phyloP scores from a whole-genome alignment of 2,797 vertebrate genomes.

The Siniperca scherzeri region DNA sequence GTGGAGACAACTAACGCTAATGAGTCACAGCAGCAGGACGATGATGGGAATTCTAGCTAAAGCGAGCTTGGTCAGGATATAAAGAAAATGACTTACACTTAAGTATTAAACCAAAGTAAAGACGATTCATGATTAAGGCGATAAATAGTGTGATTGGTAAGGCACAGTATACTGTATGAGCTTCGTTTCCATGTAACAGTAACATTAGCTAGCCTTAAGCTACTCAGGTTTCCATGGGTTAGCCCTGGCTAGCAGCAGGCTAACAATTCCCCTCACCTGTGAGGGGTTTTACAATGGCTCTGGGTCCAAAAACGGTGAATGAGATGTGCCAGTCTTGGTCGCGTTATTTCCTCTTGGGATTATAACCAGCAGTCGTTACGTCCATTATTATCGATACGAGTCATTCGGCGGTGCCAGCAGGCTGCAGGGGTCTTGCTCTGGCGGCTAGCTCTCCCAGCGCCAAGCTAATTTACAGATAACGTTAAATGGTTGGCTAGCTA shows the following conservation, averaged over 20 bases:
- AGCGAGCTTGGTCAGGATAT: neutral
- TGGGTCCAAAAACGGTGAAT: constrained; percentile 25
- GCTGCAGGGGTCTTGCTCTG: neutral
- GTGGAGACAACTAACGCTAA: constrained; percentile 21
- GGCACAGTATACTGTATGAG: neutral
- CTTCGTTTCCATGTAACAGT: neutral
- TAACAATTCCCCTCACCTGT: constrained; percentile 69
- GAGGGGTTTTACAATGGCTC: neutral
- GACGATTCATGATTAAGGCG: neutral
- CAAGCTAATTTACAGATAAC: constrained; percentile 42
- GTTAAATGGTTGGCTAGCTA: constrained; percentile 24
- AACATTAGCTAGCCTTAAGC: constrained; percentile 12
- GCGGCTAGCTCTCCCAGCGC: constrained; percentile 12
- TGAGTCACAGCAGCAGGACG: constrained; percentile 12
- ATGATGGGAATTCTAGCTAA: neutral
- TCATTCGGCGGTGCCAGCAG: constrained; percentile 2
- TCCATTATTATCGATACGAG: neutral
- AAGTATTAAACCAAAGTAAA: neutral
- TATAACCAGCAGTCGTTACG: neutral
- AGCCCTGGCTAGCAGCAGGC: constrained; percentile 50
- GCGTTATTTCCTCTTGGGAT: neutral
- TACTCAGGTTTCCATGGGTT: constrained; percentile 21
- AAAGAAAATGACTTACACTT: neutral
- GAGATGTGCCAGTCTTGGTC: neutral
- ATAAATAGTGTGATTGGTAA: too few species aligned